Evolutionary conservation across 2,888 invertebrate species (phyloP), one percentile per base, ranked within the genome.

Genomic region (Apantesis nais): DNA sequence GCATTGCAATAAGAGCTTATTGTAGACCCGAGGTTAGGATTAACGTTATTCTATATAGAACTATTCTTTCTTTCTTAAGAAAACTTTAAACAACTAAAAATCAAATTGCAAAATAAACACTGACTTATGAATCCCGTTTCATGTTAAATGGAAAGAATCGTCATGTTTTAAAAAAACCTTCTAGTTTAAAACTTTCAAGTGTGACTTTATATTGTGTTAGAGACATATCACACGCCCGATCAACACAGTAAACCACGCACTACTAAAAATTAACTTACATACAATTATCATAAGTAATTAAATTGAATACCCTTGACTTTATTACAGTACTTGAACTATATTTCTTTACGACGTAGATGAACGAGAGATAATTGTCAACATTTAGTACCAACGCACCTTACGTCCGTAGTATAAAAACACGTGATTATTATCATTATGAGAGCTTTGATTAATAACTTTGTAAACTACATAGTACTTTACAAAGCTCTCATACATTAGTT

Each of bases 271-370:
- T 61, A 48, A 25, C 37, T 58, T 58, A 31, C 63, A 61, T 41
- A 61, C 66, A 70, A 70, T 73, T 67, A 73, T 44, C 55, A 60
- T 66, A 68, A 71, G 66, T 66, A 75, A 75, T 79, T 75, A 74
- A 63, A 67, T 34, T 65, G 22, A 58, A 64, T 63, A 62, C 22
- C 82, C 80, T 79, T 79, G 79, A 74, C 71, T 73, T 76, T 69
- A 77, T 72, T 71, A 65, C 39, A 66, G 39, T 34, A 41, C 58
- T 70, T 63, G 41, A 71, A 62, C 34, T 16, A 58, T 71, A 55
- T 66, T 67, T 71, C 62, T 65, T 48, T 22, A 44, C 39, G 19
- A 52, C 34, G 16, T 65, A 66, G 44, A 62, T 39, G 60, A 68
- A 55, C 67, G 34, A 16, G n/a, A 34, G n/a, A 65, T 66, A 58